Evolutionary conservation across 2,888 invertebrate species (phyloP).

Genomic region (Catocala nupta): DNA sequence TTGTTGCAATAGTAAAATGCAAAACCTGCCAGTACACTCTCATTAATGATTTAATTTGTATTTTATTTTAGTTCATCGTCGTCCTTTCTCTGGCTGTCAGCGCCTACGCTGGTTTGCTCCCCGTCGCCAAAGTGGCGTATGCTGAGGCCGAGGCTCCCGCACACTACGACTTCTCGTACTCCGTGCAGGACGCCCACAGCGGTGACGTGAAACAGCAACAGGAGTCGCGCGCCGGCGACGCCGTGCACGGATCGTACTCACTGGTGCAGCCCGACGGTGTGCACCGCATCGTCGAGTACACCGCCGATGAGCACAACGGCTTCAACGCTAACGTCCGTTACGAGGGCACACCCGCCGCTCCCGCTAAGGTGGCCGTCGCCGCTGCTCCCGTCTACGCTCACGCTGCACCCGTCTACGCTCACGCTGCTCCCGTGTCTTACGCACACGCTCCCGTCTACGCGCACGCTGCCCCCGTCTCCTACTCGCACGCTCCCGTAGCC

Average conservation of each 20-base stretch:
- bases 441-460: not conserved
- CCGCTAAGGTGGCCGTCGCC: constrained; percentile 34
- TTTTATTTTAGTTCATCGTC: constrained; percentile 62
- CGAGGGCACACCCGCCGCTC: constrained; percentile 71
- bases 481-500: constrained; percentile 51
- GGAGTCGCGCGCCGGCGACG: constrained; percentile 78
- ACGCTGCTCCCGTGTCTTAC: constrained; percentile 24
- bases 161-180: constrained; percentile 80
- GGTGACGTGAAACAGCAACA: constrained; percentile 83
- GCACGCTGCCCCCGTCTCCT: constrained; percentile 40
- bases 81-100: constrained; percentile 68
- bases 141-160: constrained; percentile 74
- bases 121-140: constrained; percentile 69
- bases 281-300: constrained; percentile 81
- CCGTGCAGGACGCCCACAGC: constrained; percentile 78
- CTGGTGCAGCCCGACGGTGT: constrained; percentile 82
- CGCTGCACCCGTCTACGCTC: constrained; percentile 44
- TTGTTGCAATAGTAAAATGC: too few relatives aligned
- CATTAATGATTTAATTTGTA: not conserved
- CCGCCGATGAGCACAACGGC: constrained; percentile 76
- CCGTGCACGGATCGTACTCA: constrained; percentile 81
- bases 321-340: constrained; percentile 82
- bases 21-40: too few relatives aligned
- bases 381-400: not conserved
- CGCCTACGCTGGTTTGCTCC: constrained; percentile 62